These are phyloP conservation scores for Falco berigora DNA, from an alignment of 2,797 vertebrate genomes.

Conservation along the genomic window DNA sequence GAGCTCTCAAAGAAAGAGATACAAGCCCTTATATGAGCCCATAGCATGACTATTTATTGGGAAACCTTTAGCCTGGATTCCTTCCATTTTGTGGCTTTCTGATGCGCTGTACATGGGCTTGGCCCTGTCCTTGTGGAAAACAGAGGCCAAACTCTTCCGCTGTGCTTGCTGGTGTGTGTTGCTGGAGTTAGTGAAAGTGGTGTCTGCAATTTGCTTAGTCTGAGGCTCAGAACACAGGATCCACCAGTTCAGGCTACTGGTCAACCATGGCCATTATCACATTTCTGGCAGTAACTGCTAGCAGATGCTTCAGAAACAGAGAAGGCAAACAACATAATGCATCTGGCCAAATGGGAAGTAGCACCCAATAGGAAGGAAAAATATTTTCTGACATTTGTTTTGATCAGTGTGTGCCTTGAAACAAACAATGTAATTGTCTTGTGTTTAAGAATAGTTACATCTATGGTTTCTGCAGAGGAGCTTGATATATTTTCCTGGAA, in stretches of 20 bases:
- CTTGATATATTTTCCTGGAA: not conserved
- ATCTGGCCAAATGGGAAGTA: not conserved
- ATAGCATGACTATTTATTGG: not conserved
- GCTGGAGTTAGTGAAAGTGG: not conserved
- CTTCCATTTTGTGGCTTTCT: not conserved
- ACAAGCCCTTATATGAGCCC: not conserved
- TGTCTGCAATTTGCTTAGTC: not conserved
- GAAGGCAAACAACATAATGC: not conserved
- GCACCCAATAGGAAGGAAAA: not conserved
- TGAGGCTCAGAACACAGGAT: not conserved
- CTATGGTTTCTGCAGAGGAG: not conserved
- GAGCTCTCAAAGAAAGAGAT: not conserved
- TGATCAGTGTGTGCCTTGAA: not conserved
- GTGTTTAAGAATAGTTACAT: not conserved
- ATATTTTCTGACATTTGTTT: not conserved
- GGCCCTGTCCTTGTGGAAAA: not conserved
- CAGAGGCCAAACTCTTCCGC: not conserved
- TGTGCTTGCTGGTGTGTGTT: not conserved
- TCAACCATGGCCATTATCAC: not conserved
- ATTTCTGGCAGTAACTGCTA: conserved; percentile 23
- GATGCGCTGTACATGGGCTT: not conserved
- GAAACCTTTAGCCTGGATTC: conserved; percentile 9
- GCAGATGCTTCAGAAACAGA: conserved; percentile 6
- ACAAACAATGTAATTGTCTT: not conserved
- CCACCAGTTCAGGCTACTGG: not conserved